phyloP scores from a whole-genome alignment of 2,888 invertebrate genomes.

The Phortica magna region DNA sequence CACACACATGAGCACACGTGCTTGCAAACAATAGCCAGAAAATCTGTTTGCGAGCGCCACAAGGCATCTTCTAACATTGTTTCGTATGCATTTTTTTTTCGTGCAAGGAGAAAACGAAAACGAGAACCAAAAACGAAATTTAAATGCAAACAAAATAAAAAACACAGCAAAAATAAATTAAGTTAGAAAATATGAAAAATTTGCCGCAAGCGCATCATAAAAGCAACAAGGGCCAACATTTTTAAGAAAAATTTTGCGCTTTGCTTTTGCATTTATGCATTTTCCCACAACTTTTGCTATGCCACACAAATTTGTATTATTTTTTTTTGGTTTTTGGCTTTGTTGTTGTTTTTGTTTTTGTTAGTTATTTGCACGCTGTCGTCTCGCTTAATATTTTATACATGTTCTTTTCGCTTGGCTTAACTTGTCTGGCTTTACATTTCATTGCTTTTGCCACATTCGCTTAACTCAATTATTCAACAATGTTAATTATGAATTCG shows the following conservation, averaged over 20 bases:
- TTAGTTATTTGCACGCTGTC: no score
- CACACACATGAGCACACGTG: slow-evolving; percentile 19
- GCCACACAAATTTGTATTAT: no score
- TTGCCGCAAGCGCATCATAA: no score
- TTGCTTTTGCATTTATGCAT: no score
- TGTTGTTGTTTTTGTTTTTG: no score
- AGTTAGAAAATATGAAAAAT: no score
- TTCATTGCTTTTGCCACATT: neutral
- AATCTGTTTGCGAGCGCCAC: slow-evolving; percentile 27
- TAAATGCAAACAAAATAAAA: neutral
- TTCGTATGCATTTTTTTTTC: slow-evolving; percentile 7
- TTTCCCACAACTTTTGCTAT: no score
- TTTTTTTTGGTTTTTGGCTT: no score
- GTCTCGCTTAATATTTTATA: no score
- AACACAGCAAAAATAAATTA: neutral
- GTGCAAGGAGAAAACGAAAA: neutral
- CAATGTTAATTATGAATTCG: neutral
- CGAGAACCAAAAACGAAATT: neutral
- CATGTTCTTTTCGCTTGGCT: neutral
- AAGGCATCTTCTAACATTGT: slow-evolving; percentile 7
- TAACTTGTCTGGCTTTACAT: neutral
- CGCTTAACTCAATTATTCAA: slow-evolving; percentile 13
- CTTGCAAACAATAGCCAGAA: slow-evolving; percentile 5
- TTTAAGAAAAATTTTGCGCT: no score
- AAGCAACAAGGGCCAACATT: no score